These are phyloP conservation scores for Torymus aiolomorphi DNA, from an alignment of 2,888 invertebrate species.

Conservation along the genomic window DNA sequence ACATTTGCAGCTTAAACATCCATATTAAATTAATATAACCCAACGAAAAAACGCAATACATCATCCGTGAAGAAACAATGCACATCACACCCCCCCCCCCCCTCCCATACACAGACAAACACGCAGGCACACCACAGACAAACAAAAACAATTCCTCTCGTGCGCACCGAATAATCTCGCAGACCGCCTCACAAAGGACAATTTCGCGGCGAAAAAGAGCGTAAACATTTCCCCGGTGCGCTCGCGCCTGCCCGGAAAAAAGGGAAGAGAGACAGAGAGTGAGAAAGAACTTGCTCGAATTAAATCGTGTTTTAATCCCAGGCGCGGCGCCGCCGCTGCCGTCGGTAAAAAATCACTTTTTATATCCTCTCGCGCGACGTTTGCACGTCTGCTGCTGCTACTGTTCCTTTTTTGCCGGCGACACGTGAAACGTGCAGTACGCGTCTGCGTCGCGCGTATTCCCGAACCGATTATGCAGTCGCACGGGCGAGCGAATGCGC, in stretches of 20 bases:
- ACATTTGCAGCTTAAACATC: no score
- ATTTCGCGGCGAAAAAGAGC: conserved; percentile 30
- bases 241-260: neutral
- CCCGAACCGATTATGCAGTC: conserved; percentile 46
- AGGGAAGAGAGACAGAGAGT: neutral
- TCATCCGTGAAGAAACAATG: no score
- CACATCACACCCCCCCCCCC: no score
- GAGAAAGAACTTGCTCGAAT: conserved; percentile 10
- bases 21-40: no score
- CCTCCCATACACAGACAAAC: neutral
- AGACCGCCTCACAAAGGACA: conserved; percentile 13
- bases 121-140: neutral
- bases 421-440: neutral
- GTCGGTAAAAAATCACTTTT: conserved; percentile 42
- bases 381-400: no score
- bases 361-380: neutral
- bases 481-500: conserved; percentile 21
- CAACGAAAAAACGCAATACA: no score
- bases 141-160: neutral
- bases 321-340: neutral
- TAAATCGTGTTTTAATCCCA: conserved; percentile 49
- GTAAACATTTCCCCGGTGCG: conserved; percentile 25
- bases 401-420: conserved; percentile 8
- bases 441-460: conserved; percentile 12
- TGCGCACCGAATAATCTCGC: neutral